phyloP scores from a whole-genome alignment of 2,113 vertebrate genomes.

The Leucopternis melanops region DNA sequence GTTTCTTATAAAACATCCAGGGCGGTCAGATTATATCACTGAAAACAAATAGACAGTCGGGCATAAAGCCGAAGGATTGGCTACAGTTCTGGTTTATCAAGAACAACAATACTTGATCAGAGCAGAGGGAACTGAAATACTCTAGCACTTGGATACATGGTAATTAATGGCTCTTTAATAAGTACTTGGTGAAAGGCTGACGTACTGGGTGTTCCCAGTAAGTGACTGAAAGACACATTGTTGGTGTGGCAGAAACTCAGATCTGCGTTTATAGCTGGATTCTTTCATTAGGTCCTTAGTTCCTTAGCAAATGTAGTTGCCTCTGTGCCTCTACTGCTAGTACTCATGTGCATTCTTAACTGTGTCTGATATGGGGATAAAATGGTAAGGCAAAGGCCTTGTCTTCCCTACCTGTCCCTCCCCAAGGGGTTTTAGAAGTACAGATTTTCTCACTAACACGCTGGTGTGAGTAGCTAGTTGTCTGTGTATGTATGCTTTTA shows the following conservation, averaged over 20 bases:
- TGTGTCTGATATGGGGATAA: not conserved
- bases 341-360: not conserved
- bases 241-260: slow-evolving; percentile 17
- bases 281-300: not conserved
- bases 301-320: not conserved
- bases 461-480: not conserved
- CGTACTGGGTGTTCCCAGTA: slow-evolving; percentile 8
- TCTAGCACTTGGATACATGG: not conserved
- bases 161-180: slow-evolving; percentile 51
- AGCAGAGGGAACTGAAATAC: not conserved
- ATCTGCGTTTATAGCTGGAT: not conserved
- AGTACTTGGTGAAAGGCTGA: slow-evolving; percentile 37
- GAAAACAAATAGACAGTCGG: slow-evolving; percentile 12
- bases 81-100: slow-evolving; percentile 35
- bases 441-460: not conserved
- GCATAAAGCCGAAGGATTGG: slow-evolving; percentile 1
- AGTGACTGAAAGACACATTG: slow-evolving; percentile 1
- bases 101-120: not conserved
- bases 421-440: not conserved
- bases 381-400: not conserved
- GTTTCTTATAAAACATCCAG: slow-evolving; percentile 27
- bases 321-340: not conserved
- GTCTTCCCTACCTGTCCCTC: not conserved
- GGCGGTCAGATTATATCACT: not conserved
- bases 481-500: not conserved